These are phyloP conservation scores for Atherinomorus stipes DNA, from an alignment of 2,113 vertebrate species.

Conservation along the genomic window DNA sequence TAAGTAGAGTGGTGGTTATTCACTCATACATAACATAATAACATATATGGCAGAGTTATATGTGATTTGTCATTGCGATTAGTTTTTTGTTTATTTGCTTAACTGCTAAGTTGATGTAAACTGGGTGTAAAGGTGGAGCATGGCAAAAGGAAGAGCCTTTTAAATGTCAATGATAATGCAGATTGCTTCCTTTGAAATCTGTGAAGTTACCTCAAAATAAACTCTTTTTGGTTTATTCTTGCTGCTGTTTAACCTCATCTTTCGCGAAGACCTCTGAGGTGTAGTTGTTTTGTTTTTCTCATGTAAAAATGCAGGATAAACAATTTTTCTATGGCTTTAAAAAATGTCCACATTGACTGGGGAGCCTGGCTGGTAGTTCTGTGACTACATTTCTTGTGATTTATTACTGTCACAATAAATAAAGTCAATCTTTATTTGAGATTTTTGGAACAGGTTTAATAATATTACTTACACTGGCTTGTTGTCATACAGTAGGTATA, in stretches of 20 bases:
- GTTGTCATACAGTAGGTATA: too few relatives aligned
- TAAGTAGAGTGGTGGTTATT: slow-evolving; percentile 14
- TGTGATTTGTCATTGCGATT: not conserved
- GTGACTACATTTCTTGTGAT: too few relatives aligned
- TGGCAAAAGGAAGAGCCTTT: not conserved
- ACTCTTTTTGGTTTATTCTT: not conserved
- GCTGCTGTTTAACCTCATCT: not conserved
- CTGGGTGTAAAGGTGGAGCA: not conserved
- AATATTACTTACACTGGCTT: too few relatives aligned
- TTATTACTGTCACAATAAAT: too few relatives aligned
- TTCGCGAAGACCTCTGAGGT: not conserved
- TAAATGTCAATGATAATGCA: not conserved
- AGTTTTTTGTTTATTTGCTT: not conserved
- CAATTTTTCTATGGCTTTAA: not conserved
- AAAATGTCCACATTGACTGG: not conserved
- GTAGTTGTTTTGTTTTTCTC: not conserved
- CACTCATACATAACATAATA: not conserved
- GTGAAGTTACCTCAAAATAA: not conserved
- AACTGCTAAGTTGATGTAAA: not conserved
- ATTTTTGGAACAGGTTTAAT: too few relatives aligned
- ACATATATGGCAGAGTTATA: not conserved
- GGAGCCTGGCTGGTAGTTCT: not conserved
- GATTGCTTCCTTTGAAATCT: not conserved
- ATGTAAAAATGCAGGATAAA: not conserved
- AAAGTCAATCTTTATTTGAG: too few relatives aligned